These are phyloP conservation scores for Drosophila micromelanica DNA, from an alignment of 1,140 invertebrate genomes.

Conservation along the genomic window DNA sequence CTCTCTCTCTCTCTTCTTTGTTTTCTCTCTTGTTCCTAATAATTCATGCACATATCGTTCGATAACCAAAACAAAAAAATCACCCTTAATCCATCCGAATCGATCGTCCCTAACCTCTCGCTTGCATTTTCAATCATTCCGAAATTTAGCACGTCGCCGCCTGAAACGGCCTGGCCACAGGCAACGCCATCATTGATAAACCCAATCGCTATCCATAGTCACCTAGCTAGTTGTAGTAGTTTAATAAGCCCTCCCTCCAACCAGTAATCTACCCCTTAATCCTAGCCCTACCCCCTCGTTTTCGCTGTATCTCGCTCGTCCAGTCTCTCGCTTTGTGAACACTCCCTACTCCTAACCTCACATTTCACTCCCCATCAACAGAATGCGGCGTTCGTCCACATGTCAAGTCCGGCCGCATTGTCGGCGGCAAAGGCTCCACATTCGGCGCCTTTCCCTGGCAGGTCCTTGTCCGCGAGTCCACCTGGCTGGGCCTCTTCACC, in stretches of 20 bases:
- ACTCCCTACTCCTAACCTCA: constrained; percentile 84
- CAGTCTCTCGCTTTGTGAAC: constrained; percentile 67
- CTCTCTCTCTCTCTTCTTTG: constrained; percentile 52
- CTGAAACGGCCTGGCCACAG: constrained; percentile 54
- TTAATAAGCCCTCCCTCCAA: neutral
- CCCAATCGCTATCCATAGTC: constrained; percentile 20
- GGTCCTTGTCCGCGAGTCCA: constrained; percentile 94
- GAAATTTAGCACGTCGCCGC: constrained; percentile 61
- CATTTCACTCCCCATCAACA: constrained; percentile 86
- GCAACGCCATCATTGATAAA: constrained; percentile 49
- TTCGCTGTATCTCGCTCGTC: constrained; percentile 16
- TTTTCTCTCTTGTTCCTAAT: constrained; percentile 60
- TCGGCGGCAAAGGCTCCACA: constrained; percentile 93
- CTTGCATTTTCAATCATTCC: constrained; percentile 28
- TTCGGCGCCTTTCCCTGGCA: constrained; percentile 98
- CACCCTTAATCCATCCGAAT: constrained; percentile 3
- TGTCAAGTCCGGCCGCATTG: constrained; percentile 92
- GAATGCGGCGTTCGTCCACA: constrained; percentile 95
- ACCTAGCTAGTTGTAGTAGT: constrained; percentile 36
- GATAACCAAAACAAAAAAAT: neutral
- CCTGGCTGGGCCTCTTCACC: constrained; percentile 96
- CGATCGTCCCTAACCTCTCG: constrained; percentile 9
- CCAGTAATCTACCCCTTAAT: neutral
- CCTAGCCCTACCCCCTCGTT: neutral
- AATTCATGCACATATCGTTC: constrained; percentile 46